Evolutionary conservation across 2,888 invertebrate species (phyloP).

Genomic region (Fragum fragum): DNA sequence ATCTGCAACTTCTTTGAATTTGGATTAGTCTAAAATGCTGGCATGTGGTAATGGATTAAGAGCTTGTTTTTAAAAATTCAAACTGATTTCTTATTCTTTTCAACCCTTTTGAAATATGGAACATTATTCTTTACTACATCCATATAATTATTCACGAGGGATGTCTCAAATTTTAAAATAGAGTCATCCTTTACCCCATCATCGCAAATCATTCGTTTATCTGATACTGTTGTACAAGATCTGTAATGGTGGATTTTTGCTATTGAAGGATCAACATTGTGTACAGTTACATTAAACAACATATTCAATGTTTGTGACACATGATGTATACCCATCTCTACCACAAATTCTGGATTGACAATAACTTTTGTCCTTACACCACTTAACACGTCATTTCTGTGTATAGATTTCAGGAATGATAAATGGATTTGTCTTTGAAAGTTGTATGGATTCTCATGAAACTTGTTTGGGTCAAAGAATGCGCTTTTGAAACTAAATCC

Average conservation of each 20-base stretch:
- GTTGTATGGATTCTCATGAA: conserved; percentile 17
- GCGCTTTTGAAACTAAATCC: conserved; percentile 80
- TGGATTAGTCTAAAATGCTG: too few relatives aligned
- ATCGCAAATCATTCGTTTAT: conserved; percentile 73
- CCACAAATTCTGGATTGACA: conserved; percentile 72
- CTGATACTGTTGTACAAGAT: conserved; percentile 71
- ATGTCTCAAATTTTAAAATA: conserved; percentile 67
- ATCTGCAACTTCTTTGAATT: too few relatives aligned
- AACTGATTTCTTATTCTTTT: not conserved
- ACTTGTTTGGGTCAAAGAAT: conserved; percentile 76
- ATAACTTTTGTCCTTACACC: conserved; percentile 75
- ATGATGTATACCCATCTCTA: conserved; percentile 83
- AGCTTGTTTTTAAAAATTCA: too few relatives aligned
- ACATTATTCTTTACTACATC: conserved; percentile 57
- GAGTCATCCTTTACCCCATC: conserved; percentile 62
- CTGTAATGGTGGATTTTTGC: conserved; percentile 79
- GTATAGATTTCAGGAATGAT: conserved; percentile 73
- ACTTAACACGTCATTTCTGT: conserved; percentile 72
- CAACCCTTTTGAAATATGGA: conserved; percentile 16
- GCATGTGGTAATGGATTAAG: too few relatives aligned
- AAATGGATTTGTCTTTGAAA: conserved; percentile 51
- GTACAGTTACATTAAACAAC: conserved; percentile 5
- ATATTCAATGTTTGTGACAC: conserved; percentile 51
- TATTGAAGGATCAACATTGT: conserved; percentile 57
- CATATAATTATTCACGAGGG: conserved; percentile 57